These are phyloP conservation scores for Trididemnum nubilum DNA, from an alignment of 23 tunicate species.

Conservation along the genomic window DNA sequence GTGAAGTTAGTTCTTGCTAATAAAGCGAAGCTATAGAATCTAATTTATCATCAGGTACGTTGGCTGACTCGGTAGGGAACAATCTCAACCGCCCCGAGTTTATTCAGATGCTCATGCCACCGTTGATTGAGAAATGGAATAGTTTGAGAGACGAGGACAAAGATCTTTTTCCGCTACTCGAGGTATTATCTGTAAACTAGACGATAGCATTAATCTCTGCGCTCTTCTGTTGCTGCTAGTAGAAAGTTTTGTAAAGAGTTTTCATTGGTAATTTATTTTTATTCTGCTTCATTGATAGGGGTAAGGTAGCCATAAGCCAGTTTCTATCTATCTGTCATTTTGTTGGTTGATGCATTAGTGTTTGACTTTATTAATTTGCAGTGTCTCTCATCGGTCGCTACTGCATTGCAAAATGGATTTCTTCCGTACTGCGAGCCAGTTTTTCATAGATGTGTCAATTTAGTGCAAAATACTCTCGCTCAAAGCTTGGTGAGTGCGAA, in stretches of 20 bases:
- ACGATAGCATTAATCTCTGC: not conserved
- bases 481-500: slow-evolving; percentile 47
- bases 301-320: too few species aligned
- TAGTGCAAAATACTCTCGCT: slow-evolving; percentile 76
- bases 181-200: slow-evolving; percentile 27
- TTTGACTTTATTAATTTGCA: slow-evolving; percentile 5
- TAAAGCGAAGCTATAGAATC: too few species aligned
- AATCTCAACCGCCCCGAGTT: slow-evolving; percentile 84
- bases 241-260: too few species aligned
- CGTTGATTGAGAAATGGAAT: slow-evolving; percentile 95
- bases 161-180: slow-evolving; percentile 96
- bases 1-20: too few species aligned
- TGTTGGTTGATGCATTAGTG: too few species aligned
- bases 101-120: slow-evolving; percentile 98
- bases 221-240: too few species aligned
- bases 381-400: slow-evolving; percentile 98
- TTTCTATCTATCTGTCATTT: too few species aligned
- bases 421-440: slow-evolving; percentile 97
- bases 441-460: slow-evolving; percentile 83
- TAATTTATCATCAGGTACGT: slow-evolving; percentile 63
- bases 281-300: too few species aligned
- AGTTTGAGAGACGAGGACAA: slow-evolving; percentile 91
- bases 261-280: too few species aligned
- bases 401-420: slow-evolving; percentile 95
- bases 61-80: slow-evolving; percentile 98